A percentile compares a stretch with the other conserved stretches of the same genome.
Conservation (phyloP, 2,888 invertebrate species). For the Athripsodes cinereus region DNA sequence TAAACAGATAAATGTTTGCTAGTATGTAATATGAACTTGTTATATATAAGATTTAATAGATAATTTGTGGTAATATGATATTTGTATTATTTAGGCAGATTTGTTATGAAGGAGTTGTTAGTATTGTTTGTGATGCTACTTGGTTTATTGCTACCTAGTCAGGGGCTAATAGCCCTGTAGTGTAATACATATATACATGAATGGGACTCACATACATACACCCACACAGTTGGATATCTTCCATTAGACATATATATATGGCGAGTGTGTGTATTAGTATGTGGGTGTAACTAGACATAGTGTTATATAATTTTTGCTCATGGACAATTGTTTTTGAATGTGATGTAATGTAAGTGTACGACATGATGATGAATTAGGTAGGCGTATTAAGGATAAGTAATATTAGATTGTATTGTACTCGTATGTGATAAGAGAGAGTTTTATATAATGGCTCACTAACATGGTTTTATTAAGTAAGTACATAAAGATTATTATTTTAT, state of each 20-base stretch:
- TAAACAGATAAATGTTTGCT: background rate
- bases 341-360: slow-evolving; percentile 19
- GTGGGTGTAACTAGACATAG: too few relatives aligned
- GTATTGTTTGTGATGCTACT: slow-evolving; percentile 26
- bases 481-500: background rate
- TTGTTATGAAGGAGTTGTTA: slow-evolving; percentile 24
- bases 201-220: background rate
- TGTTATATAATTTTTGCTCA: slow-evolving; percentile 24
- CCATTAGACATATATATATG: too few relatives aligned
- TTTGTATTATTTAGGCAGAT: slow-evolving; percentile 27
- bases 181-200: background rate
- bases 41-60: background rate
- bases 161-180: slow-evolving; percentile 7
- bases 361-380: too few relatives aligned
- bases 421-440: too few relatives aligned
- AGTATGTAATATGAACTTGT: slow-evolving; percentile 16
- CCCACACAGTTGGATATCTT: too few relatives aligned
- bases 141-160: slow-evolving; percentile 25
- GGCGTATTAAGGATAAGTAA: too few relatives aligned
- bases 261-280: too few relatives aligned
- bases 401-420: too few relatives aligned
- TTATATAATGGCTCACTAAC: slow-evolving; percentile 1
- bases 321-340: slow-evolving; percentile 21
- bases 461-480: slow-evolving; percentile 12
- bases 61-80: slow-evolving; percentile 15